phyloP scores from a whole-genome alignment of 2,888 invertebrate species.

The Tinea pellionella region DNA sequence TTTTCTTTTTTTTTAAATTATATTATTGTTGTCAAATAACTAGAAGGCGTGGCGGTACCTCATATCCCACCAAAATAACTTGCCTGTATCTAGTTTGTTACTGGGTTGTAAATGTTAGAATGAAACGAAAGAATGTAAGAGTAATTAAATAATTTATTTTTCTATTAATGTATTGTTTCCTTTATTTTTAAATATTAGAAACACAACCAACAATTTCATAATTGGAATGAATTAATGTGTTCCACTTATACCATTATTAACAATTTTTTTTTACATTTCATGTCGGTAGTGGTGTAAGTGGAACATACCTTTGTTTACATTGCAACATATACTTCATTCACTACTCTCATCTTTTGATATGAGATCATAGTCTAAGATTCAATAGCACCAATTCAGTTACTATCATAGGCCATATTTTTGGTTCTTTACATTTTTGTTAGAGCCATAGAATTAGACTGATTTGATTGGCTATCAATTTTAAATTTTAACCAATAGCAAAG shows the following conservation, averaged over 20 bases:
- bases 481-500: background rate
- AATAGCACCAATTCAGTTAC: slow-evolving; percentile 65
- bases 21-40: no score
- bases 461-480: background rate
- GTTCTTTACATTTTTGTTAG: background rate
- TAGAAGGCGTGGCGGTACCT: no score
- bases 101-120: no score
- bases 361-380: slow-evolving; percentile 62
- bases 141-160: slow-evolving; percentile 54
- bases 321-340: background rate
- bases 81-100: no score
- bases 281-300: slow-evolving; percentile 25
- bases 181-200: slow-evolving; percentile 42
- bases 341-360: slow-evolving; percentile 35
- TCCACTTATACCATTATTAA: background rate
- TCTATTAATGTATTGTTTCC: slow-evolving; percentile 43
- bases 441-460: background rate
- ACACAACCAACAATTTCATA: slow-evolving; percentile 45
- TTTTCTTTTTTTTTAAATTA: background rate
- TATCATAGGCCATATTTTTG: slow-evolving; percentile 4
- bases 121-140: no score
- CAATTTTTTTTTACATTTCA: no score
- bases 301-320: background rate
- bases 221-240: background rate
- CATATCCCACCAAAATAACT: no score